These are phyloP conservation scores for Pristis pectinata DNA, from an alignment of 2,797 vertebrate genomes.

Conservation along the genomic window DNA sequence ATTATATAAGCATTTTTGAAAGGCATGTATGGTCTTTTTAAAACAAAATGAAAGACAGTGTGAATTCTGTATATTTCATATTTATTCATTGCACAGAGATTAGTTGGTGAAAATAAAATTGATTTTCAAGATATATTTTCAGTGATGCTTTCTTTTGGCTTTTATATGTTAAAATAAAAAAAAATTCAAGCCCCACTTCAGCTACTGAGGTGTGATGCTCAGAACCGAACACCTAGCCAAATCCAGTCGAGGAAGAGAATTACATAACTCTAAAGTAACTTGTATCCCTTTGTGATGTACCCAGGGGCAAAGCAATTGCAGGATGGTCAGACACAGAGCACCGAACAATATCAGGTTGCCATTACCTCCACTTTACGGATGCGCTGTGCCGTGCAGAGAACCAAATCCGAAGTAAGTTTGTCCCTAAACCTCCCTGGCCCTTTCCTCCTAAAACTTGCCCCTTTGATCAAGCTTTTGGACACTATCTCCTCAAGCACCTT, in stretches of 20 bases:
- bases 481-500: not conserved
- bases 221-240: not conserved
- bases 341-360: slow-evolving; percentile 48
- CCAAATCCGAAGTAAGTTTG: slow-evolving; percentile 51
- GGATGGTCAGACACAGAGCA: slow-evolving; percentile 49
- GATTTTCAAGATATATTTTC: no score
- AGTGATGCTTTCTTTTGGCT: no score
- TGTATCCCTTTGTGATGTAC: not conserved
- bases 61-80: no score
- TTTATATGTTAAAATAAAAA: no score
- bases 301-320: slow-evolving; percentile 50
- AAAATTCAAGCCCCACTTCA: no score
- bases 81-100: no score
- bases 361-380: slow-evolving; percentile 45
- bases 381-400: slow-evolving; percentile 51
- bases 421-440: no score
- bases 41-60: no score
- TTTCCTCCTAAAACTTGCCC: not conserved
- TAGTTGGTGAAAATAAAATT: no score
- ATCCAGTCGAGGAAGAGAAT: not conserved
- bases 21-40: no score
- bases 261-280: not conserved
- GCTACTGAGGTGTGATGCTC: not conserved
- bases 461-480: not conserved
- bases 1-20: no score